Base-by-base conservation (phyloP, 2,113 vertebrate genomes). In the Bujurquina vittata region DNA sequence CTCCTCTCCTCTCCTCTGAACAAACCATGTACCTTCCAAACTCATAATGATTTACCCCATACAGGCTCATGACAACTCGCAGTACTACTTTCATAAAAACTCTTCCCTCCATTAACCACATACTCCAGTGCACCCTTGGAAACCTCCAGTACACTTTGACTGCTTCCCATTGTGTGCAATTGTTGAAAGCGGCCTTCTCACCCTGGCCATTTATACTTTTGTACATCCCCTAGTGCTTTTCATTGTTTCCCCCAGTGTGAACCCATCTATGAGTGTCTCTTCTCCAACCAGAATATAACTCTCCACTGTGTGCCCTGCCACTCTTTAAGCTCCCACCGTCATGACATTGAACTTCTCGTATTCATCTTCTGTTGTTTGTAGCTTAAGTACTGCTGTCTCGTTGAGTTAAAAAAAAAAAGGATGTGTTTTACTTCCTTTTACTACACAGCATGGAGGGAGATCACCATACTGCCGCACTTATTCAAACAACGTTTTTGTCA, bases 61-160 rank as follows among this genome's bases (percentile, higher is more conserved):
- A n/a, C 17, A 55, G 85, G 77, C 12, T 29, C 3, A 17, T 11
- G 9, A 75, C 81, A 74, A 31, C 61, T 37, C 40, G 17, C 56
- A 26, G 14, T 77, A 79, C 83, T 69, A 37, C 77, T 85, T 63
- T 65, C 72, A 80, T 72, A 29, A 49, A 65, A 79, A 79, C 83
- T 56, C 67, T 83, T 84, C 31, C 67, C 62, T 79, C 83, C 33
- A 84, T 67, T 81, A 87, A 79, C 73, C 55, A 81, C 85, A 88
- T 91, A 87, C 69, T 90, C 67, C 17, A 75, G 73, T 79, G 54
- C 73, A 82, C 77, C 82, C 87, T 78, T 92, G 75, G 83, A 89
- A 91, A 87, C 84, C 75, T 76, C 22, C 59, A 33, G 22, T 77
- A 57, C 60, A 81, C 37, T 29, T 63, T 80, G 75, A n/a, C 79